Evolutionary conservation across 2,888 invertebrate species (phyloP).

Genomic region (Spialia ferax): DNA sequence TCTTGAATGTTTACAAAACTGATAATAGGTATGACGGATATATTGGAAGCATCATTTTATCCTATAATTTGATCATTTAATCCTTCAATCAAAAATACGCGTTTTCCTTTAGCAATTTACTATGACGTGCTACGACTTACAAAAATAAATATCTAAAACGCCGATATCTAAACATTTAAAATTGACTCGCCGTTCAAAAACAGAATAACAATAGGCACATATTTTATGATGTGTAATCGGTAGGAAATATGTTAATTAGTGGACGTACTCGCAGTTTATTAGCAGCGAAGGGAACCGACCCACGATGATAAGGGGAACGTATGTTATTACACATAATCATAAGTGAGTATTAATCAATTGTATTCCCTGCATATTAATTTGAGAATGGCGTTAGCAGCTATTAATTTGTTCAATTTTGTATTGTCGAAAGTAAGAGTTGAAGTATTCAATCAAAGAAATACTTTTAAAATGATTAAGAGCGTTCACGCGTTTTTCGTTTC

Average conservation of each 20-base stretch:
- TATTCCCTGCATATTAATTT: background rate
- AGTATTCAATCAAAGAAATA: no score
- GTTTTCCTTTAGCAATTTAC: no score
- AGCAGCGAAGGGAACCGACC: slow-evolving; percentile 1
- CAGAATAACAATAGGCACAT: slow-evolving; percentile 23
- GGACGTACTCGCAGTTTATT: slow-evolving; percentile 21
- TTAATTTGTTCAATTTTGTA: background rate
- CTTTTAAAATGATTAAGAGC: no score
- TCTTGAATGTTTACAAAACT: no score
- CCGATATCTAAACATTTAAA: slow-evolving; percentile 18
- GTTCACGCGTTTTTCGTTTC: no score
- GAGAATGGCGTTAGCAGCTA: background rate
- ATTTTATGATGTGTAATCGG: slow-evolving; percentile 28
- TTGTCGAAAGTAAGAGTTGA: background rate
- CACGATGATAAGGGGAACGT: background rate
- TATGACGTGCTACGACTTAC: no score
- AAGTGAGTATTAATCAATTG: slow-evolving; percentile 1
- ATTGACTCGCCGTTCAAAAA: slow-evolving; percentile 22
- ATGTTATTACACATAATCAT: background rate
- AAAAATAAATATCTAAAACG: slow-evolving; percentile 9
- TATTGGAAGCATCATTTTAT: no score
- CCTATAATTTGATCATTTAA: no score
- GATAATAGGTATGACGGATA: no score
- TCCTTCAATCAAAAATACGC: no score
- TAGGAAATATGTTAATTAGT: slow-evolving; percentile 36